Evolutionary conservation across 1,140 invertebrate genomes (phyloP).

Genomic region (Aphelinus certus): DNA sequence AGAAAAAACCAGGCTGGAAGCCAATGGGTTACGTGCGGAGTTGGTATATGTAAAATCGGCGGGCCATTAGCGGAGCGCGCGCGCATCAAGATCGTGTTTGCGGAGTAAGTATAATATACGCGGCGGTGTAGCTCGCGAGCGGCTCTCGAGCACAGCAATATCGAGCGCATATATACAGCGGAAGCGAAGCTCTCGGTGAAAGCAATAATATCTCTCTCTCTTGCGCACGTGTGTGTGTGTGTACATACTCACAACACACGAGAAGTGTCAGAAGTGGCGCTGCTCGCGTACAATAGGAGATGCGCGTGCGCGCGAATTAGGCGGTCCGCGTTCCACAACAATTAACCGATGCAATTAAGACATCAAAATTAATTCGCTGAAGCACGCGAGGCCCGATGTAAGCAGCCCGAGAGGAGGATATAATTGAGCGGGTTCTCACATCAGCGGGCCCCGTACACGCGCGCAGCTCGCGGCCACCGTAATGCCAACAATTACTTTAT

Average conservation of each 20-base stretch:
- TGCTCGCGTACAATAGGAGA: constrained; percentile 27
- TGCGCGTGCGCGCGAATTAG: constrained; percentile 26
- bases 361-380: constrained; percentile 63
- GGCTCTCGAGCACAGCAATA: neutral
- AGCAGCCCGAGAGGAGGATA: constrained; percentile 45
- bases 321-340: constrained; percentile 51
- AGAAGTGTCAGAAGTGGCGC: neutral
- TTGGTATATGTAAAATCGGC: constrained; percentile 8
- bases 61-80: constrained; percentile 25
- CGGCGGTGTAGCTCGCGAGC: too few species aligned
- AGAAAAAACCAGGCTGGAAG: too few species aligned
- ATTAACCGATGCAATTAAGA: constrained; percentile 66
- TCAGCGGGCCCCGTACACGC: constrained; percentile 43
- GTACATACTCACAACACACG: too few species aligned
- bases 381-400: constrained; percentile 48
- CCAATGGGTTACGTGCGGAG: too few species aligned
- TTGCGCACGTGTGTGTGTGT: too few species aligned
- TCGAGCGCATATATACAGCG: neutral
- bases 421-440: constrained; percentile 66
- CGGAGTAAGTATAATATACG: too few species aligned
- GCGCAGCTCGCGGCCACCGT: constrained; percentile 42
- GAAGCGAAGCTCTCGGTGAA: constrained; percentile 41
- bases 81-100: too few species aligned
- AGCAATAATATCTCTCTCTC: constrained; percentile 38
- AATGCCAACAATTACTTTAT: constrained; percentile 66